Evolutionary conservation across 2,113 vertebrate species (phyloP), one percentile per base, ranked within the genome.

Genomic region (Vidua macroura): DNA sequence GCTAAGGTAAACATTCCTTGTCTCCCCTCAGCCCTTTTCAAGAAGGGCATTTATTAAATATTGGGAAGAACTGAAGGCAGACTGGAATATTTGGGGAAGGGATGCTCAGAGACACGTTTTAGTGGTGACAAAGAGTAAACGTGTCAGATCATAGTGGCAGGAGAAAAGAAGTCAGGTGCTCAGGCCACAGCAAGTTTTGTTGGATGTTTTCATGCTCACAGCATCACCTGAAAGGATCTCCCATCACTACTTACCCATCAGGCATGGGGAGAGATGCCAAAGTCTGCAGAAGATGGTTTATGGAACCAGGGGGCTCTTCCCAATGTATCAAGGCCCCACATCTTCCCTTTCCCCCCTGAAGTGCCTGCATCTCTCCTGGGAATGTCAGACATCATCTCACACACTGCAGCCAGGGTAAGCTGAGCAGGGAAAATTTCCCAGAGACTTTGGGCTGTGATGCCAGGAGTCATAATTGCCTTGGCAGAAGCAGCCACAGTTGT

Each of bases 351-450:
- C 12, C 31, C 22, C n/a, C 39, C 8, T 10, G 17, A 7, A 48
- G 28, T 0, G 5, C 22, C 33, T 33, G 7, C 53, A 13, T 39
- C 58, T 59, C 43, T 64, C 55, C 93, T 49, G 73, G 60, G 83
- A 86, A 72, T 1, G 19, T 75, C 0, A 6, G 19, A 9, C 67
- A 31, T 56, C 69, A 51, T 77, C 27, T 3, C 4, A 28, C 3
- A 2, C 33, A 2, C 58, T 17, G 46, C 67, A 35, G 9, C 8
- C 4, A 0, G 66, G 58, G 4, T 58, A 48, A 75, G 77, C 48
- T 22, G 69, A 88, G 80, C 62, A 76, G 87, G 68, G 79, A 73
- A 95, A 88, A 56, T 77, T 95, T 93, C 94, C 75, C 89, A 80
- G 75, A 44, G 72, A 28, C 30, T 67, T 63, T 51, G 78, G 48